phyloP scores from a whole-genome alignment of 2,888 invertebrate species.

The Willowsia nigromaculata region DNA sequence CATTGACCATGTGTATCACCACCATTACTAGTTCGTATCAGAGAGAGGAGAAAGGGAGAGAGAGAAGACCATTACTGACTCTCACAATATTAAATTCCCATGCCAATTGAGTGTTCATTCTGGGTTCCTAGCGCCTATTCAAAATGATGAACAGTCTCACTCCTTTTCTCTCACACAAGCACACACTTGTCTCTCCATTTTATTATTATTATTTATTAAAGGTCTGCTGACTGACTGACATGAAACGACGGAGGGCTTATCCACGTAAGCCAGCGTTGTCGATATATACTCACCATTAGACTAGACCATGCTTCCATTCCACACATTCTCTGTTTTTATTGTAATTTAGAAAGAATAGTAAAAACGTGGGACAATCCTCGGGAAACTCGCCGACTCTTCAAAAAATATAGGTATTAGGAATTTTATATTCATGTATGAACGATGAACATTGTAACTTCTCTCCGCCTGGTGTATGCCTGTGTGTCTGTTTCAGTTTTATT shows the following conservation, averaged over 20 bases:
- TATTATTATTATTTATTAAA: constrained; percentile 61
- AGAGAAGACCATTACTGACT: not conserved
- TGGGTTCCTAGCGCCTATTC: constrained; percentile 31
- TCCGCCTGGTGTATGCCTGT: not conserved
- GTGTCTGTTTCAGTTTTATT: constrained; percentile 25
- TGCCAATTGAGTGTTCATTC: constrained; percentile 20
- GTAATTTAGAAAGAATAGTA: constrained; percentile 10
- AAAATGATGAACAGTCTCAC: not conserved
- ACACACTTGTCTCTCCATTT: constrained; percentile 64
- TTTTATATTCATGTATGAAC: not conserved
- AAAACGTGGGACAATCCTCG: constrained; percentile 35
- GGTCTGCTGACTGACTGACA: constrained; percentile 37
- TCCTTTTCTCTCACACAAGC: not conserved
- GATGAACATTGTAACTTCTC: not conserved
- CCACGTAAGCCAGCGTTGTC: not conserved
- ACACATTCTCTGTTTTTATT: constrained; percentile 12
- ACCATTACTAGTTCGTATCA: not conserved
- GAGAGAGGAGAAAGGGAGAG: not conserved
- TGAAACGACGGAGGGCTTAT: not conserved
- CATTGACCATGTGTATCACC: constrained; percentile 55
- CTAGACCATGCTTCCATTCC: constrained; percentile 16
- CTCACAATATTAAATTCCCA: not conserved
- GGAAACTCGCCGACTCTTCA: not conserved
- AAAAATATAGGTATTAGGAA: not conserved
- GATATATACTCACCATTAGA: not conserved